Conservation (phyloP, 2,797 vertebrate species). For the Malurus splendens region DNA sequence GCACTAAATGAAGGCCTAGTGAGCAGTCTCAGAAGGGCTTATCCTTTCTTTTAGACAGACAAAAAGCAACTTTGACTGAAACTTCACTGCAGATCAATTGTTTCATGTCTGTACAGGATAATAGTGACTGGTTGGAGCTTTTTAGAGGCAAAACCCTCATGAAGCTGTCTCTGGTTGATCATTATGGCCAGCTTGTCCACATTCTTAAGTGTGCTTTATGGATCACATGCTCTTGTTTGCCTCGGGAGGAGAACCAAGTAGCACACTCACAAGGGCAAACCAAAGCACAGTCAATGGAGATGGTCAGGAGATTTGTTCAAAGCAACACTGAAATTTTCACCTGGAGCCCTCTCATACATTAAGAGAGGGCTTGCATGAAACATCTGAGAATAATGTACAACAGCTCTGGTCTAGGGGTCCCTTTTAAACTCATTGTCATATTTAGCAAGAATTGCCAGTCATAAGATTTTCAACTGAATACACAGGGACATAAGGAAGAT, state of each 20-base stretch:
- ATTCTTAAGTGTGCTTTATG: neutral
- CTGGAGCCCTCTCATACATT: neutral
- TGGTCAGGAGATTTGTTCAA: neutral
- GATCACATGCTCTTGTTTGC: neutral
- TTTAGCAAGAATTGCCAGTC: neutral
- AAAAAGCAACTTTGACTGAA: neutral
- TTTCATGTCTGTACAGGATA: neutral
- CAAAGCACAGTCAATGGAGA: neutral
- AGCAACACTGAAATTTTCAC: neutral
- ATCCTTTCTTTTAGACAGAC: neutral
- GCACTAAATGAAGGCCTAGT: neutral
- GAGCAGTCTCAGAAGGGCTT: neutral
- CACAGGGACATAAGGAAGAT: neutral
- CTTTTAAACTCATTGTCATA: neutral
- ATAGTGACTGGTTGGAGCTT: neutral
- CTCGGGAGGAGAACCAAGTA: neutral
- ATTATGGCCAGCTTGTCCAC: neutral
- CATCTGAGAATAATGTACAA: neutral
- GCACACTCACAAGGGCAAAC: neutral
- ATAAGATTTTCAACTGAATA: neutral
- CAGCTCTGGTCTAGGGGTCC: accelerated
- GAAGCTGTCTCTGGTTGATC: neutral
- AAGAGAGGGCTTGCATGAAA: neutral
- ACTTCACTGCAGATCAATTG: neutral
- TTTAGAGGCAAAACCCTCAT: neutral